A percentile compares a stretch with the other conserved stretches of the same genome.
phyloP scores from a whole-genome alignment of 2,797 vertebrate genomes.

The Sphenopsis melanotis region DNA sequence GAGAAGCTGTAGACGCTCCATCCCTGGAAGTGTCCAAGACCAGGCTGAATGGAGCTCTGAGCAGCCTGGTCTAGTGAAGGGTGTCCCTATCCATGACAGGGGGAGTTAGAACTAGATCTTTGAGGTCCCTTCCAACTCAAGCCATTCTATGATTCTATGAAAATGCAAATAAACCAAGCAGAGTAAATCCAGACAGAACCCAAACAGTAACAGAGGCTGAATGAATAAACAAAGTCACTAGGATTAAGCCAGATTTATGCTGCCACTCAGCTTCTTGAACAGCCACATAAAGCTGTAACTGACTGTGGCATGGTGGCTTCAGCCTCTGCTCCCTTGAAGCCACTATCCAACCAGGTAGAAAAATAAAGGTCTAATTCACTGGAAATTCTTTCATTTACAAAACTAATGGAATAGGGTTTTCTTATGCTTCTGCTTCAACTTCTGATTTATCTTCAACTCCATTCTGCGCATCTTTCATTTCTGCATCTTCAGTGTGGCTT shows the following conservation, averaged over 20 bases:
- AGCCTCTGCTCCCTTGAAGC: conserved; percentile 64
- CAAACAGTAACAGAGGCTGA: conserved; percentile 45
- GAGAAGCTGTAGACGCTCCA: not conserved
- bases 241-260: conserved; percentile 52
- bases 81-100: not conserved
- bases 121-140: not conserved
- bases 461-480: conserved; percentile 72
- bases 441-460: conserved; percentile 61
- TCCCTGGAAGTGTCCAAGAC: not conserved
- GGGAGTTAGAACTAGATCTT: not conserved
- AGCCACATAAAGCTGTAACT: conserved; percentile 40
- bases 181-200: conserved; percentile 47
- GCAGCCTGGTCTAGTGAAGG: not conserved
- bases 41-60: not conserved
- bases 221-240: conserved; percentile 71
- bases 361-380: conserved; percentile 83
- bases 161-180: conserved; percentile 44
- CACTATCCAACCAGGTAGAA: conserved; percentile 76
- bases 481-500: conserved; percentile 34
- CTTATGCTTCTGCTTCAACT: conserved; percentile 73
- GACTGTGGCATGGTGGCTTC: conserved; percentile 47
- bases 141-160: not conserved
- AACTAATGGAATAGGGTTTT: conserved; percentile 64
- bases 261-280: conserved; percentile 52
- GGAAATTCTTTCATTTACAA: conserved; percentile 80